Conservation (phyloP, 2,113 vertebrate genomes). For the Bothrops jararaca region DNA sequence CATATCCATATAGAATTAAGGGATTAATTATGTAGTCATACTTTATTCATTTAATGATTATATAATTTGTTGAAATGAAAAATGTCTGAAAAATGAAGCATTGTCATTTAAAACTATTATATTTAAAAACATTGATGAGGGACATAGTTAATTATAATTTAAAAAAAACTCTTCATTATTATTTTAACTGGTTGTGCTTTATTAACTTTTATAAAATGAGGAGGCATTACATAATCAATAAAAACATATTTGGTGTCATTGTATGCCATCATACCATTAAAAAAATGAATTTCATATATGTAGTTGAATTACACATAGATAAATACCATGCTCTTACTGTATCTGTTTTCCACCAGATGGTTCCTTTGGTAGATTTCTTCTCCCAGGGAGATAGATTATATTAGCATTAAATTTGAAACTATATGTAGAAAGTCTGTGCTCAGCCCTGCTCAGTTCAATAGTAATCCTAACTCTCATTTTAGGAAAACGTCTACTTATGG, state of each 20-base stretch:
- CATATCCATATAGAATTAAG: neutral
- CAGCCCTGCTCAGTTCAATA: neutral
- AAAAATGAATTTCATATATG: neutral
- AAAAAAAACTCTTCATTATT: neutral
- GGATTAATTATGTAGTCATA: neutral
- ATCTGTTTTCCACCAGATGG: neutral
- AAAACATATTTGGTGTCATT: neutral
- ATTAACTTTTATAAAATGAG: neutral
- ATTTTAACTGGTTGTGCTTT: neutral
- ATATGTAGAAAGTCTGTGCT: neutral
- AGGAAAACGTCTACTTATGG: neutral
- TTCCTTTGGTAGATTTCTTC: neutral
- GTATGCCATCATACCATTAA: neutral
- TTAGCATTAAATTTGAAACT: no score
- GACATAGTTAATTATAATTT: neutral
- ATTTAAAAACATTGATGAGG: neutral
- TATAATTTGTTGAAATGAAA: neutral
- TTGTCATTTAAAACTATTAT: neutral
- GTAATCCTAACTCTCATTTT: neutral
- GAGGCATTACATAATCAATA: neutral
- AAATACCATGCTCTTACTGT: neutral
- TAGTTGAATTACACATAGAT: neutral
- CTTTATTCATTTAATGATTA: neutral
- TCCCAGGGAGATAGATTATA: neutral
- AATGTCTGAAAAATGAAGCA: neutral